Evolutionary conservation across 2,888 invertebrate species (phyloP).

Genomic region (Stegophylla sp.): DNA sequence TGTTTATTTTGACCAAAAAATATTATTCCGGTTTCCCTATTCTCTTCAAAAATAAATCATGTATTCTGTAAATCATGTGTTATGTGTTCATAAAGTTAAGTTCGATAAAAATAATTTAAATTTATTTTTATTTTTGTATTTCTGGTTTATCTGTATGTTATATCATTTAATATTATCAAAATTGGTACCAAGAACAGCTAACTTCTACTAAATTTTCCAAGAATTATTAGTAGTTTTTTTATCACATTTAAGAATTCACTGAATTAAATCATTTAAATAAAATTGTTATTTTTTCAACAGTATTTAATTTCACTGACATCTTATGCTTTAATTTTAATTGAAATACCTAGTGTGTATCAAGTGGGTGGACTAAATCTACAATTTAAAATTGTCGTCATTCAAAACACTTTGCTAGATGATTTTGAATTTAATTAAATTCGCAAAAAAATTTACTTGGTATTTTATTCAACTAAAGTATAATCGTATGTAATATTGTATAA

Average conservation of each 20-base stretch:
- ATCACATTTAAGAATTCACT: slow-evolving; percentile 16
- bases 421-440: too few species aligned
- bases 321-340: too few species aligned
- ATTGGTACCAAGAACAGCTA: not conserved
- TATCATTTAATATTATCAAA: not conserved
- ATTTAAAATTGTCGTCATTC: too few species aligned
- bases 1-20: too few species aligned
- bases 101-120: not conserved
- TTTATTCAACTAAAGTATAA: too few species aligned
- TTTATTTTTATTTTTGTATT: not conserved
- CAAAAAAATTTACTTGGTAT: too few species aligned
- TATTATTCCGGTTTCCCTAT: too few species aligned
- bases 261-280: not conserved
- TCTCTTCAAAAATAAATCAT: not conserved
- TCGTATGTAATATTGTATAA: too few species aligned
- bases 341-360: too few species aligned
- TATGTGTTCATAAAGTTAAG: not conserved
- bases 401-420: too few species aligned
- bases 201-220: not conserved
- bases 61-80: not conserved
- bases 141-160: not conserved
- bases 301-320: not conserved
- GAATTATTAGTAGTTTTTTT: slow-evolving; percentile 5
- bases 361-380: too few species aligned
- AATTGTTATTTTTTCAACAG: not conserved